Conservation (phyloP, 2,113 vertebrate species). For the Colossoma macropomum region DNA sequence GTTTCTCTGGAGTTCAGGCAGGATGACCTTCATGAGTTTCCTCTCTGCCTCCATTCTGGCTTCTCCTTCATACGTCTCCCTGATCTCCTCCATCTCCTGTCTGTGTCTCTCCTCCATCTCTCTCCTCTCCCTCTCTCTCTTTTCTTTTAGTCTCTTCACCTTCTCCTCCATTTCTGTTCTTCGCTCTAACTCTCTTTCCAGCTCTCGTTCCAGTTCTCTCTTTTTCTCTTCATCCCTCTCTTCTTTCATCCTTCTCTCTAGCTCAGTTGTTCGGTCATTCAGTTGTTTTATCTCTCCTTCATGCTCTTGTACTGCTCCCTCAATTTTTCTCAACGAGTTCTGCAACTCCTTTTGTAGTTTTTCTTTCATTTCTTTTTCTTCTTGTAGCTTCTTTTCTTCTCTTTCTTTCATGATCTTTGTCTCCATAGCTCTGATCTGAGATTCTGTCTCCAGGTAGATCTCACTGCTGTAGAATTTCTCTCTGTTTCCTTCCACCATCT, state of each 20-base stretch:
- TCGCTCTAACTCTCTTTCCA: not conserved
- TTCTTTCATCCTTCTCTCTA: constrained; percentile 17
- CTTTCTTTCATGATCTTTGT: not conserved
- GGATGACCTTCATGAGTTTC: too few relatives aligned
- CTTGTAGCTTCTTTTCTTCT: not conserved
- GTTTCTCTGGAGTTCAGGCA: too few relatives aligned
- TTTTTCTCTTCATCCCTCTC: constrained; percentile 19
- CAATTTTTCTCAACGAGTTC: constrained; percentile 8
- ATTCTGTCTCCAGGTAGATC: too few relatives aligned
- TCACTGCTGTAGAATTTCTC: too few relatives aligned
- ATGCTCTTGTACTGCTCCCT: constrained; percentile 21
- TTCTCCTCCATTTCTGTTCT: constrained; percentile 18
- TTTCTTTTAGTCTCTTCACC: constrained; percentile 7
- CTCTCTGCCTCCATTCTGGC: too few relatives aligned
- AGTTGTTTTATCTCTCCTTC: constrained; percentile 18
- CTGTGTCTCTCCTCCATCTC: constrained; percentile 20
- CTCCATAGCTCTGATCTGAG: constrained; percentile 8
- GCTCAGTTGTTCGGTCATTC: constrained; percentile 11
- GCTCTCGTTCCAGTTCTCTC: constrained; percentile 12
- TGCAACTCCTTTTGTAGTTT: constrained; percentile 3
- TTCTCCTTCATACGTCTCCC: too few relatives aligned
- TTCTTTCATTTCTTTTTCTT: not conserved
- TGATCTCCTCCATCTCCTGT: constrained; percentile 7
- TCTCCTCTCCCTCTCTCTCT: not conserved
- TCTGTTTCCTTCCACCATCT: not conserved